Percentiles rank a stretch among this genome's conserved stretches.
These are phyloP conservation scores for Horisme vitalbata DNA, from an alignment of 2,888 invertebrate species.

Conservation along the genomic window DNA sequence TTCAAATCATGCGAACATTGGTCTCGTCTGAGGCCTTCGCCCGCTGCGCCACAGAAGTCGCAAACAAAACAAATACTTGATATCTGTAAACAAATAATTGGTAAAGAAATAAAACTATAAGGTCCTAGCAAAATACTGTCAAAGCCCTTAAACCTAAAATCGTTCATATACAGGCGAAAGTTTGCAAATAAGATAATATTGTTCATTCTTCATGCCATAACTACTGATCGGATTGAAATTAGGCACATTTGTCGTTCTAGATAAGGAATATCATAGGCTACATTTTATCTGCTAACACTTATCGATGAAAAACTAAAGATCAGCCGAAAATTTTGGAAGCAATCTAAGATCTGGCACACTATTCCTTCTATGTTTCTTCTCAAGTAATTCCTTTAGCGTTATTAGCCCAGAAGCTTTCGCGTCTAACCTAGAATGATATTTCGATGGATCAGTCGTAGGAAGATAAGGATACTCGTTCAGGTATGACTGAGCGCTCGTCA, in stretches of 20 bases:
- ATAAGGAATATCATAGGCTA: slow-evolving; percentile 20
- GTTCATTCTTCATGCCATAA: too few relatives aligned
- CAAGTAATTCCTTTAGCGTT: slow-evolving; percentile 66
- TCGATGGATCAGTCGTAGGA: slow-evolving; percentile 75
- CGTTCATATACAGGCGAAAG: too few relatives aligned
- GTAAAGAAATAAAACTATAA: slow-evolving; percentile 29
- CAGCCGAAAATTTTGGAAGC: slow-evolving; percentile 64
- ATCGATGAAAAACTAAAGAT: slow-evolving; percentile 46
- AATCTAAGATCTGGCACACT: slow-evolving; percentile 75
- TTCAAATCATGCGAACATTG: too few relatives aligned
- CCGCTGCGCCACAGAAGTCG: too few relatives aligned
- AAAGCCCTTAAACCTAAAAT: too few relatives aligned
- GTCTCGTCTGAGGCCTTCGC: too few relatives aligned
- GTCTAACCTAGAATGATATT: slow-evolving; percentile 73
- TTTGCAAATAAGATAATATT: too few relatives aligned
- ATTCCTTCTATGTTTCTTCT: slow-evolving; percentile 65
- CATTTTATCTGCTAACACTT: not conserved
- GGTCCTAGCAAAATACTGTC: too few relatives aligned
- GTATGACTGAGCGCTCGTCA: slow-evolving; percentile 72
- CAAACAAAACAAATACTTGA: too few relatives aligned
- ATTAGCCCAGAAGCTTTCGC: slow-evolving; percentile 72
- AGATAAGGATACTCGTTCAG: slow-evolving; percentile 76
- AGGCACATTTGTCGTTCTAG: too few relatives aligned
- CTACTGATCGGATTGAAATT: too few relatives aligned
- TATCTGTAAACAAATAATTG: not conserved